A percentile compares a stretch with the other conserved stretches of the same genome.
These are phyloP conservation scores for Heteropelma amictum DNA, from an alignment of 2,888 invertebrate species.

Conservation along the genomic window DNA sequence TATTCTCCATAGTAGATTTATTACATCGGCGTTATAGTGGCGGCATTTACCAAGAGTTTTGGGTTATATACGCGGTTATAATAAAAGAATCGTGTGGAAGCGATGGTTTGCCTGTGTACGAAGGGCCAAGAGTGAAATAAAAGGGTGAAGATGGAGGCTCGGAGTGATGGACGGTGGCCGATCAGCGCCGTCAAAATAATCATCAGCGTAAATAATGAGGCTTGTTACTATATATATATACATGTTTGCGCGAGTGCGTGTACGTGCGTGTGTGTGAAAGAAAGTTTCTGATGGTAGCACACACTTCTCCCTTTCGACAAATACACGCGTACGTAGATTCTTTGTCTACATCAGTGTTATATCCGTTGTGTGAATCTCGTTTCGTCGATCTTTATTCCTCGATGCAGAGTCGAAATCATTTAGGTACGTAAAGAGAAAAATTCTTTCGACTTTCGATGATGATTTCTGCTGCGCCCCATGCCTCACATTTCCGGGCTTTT, in stretches of 20 bases:
- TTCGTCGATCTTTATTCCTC: slow-evolving; percentile 23
- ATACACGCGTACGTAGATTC: not conserved
- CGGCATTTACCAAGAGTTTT: slow-evolving; percentile 72
- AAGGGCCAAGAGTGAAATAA: slow-evolving; percentile 33
- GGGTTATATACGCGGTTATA: slow-evolving; percentile 61
- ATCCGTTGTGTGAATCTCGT: slow-evolving; percentile 38
- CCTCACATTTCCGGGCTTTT: not conserved
- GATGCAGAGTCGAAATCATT: slow-evolving; percentile 16
- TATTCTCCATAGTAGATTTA: slow-evolving; percentile 69
- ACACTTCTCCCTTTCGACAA: slow-evolving; percentile 31
- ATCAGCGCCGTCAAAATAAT: slow-evolving; percentile 76
- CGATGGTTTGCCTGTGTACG: slow-evolving; percentile 27
- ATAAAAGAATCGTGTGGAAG: slow-evolving; percentile 69
- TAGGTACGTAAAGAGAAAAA: slow-evolving; percentile 4
- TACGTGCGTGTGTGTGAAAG: too few species aligned
- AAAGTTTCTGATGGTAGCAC: slow-evolving; percentile 40
- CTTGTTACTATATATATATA: too few species aligned
- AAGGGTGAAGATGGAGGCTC: slow-evolving; percentile 40
- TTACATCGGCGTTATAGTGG: slow-evolving; percentile 69
- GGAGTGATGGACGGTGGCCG: slow-evolving; percentile 75
- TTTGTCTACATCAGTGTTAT: slow-evolving; percentile 17
- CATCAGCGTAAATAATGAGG: slow-evolving; percentile 74
- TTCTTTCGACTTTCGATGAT: slow-evolving; percentile 14
- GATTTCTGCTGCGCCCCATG: not conserved
- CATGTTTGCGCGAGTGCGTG: slow-evolving; percentile 52